Base-by-base conservation (phyloP, 2,888 invertebrate species). In the Mamestra brassicae region DNA sequence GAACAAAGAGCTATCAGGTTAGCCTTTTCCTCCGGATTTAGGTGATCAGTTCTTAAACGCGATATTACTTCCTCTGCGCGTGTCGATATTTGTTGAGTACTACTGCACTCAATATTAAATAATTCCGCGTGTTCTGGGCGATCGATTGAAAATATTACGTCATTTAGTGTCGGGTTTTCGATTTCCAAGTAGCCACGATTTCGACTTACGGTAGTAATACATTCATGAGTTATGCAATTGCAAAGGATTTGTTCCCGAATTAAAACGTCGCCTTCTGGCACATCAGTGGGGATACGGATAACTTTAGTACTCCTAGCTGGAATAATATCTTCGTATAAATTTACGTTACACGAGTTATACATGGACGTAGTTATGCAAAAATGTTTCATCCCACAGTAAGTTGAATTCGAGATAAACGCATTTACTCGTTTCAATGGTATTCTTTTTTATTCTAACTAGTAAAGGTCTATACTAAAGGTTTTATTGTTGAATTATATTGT, bases 41-140 rank as follows among this genome's bases (percentile, higher is more conserved):
- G 63, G 36, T 71, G 71, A 2, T 71, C 55, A 5, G 17, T 71
- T n/a, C 71, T 47, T 5, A 71, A 47, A n/a, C n/a, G 63, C n/a
- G 63, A 64, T 57, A 57, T 6, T 36, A 71, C 70, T 34, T 69
- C 52, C 15, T 47, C 38, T 1, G 3, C 58, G 34, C 57, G 57
- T 1, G 38, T 60, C 3, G 68, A 7, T 15, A 2, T 34, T 63
- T 11, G 47, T 34, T 47, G 47, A 15, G 47, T 63, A 10, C 47
- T 26, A 10, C 2, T 54, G 61, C 62, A 62, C 64, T 64, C 47
- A 10, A 26, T 57, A 64, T 71, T 64, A 47, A 57, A 64, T 47
- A 71, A 17, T 13, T 13, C 15, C 8, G 71, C 64, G 11, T 8
- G 17, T 4, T 45, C 55, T 8, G 71, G 63, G 10, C 34, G 55